Evolutionary conservation across 2,113 vertebrate species (phyloP).

Genomic region (Periophthalmus modestus): DNA sequence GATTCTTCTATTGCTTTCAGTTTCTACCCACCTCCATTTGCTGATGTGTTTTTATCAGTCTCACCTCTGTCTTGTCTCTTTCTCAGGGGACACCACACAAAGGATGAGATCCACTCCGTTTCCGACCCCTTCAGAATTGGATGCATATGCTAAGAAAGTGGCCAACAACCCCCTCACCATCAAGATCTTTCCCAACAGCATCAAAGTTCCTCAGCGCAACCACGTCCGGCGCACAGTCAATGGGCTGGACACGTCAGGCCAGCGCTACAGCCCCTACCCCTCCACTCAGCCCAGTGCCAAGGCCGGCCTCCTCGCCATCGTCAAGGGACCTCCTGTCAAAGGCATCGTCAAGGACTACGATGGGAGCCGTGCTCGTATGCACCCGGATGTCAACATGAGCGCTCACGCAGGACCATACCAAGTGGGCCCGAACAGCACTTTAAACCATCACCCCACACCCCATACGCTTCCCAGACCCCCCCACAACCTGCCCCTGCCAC

Average conservation of each 20-base stretch:
- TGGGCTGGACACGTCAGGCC: conserved; percentile 96
- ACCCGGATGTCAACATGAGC: conserved; percentile 94
- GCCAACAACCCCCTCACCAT: conserved; percentile 98
- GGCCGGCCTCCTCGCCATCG: conserved; percentile 93
- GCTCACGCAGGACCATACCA: conserved; percentile 85
- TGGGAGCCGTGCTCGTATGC: conserved; percentile 89
- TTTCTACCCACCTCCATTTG: neutral
- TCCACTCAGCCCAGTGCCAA: conserved; percentile 90
- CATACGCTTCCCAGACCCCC: conserved; percentile 80
- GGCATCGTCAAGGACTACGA: conserved; percentile 95
- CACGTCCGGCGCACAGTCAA: conserved; percentile 97
- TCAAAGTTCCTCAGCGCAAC: conserved; percentile 99
- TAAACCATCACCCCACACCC: conserved; percentile 84
- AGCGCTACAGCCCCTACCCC: conserved; percentile 98
- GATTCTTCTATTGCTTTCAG: conserved; percentile 32
- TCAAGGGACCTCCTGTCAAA: conserved; percentile 90
- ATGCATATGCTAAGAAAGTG: conserved; percentile 99
- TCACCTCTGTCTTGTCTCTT: conserved; percentile 45
- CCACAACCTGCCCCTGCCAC: conserved; percentile 63
- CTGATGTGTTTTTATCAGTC: conserved; percentile 6
- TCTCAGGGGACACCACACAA: conserved; percentile 98
- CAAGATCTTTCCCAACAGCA: conserved; percentile 99
- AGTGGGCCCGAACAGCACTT: conserved; percentile 91
- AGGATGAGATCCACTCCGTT: conserved; percentile 99
- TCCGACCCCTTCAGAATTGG: conserved; percentile 99